Evolutionary conservation across 2,888 invertebrate genomes (phyloP).

Genomic region (Nymphalis c-album): DNA sequence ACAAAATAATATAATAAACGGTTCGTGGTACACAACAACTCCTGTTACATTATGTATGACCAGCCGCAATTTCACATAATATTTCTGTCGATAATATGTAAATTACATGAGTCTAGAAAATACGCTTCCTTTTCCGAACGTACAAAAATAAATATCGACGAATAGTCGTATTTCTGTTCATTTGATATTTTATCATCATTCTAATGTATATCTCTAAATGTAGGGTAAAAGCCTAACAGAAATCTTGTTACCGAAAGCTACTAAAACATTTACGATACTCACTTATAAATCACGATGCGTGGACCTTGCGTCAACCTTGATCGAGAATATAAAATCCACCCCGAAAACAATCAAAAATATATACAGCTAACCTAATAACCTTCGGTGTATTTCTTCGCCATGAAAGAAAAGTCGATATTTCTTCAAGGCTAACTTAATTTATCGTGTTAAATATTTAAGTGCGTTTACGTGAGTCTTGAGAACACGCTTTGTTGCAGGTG

Average conservation of each 20-base stretch:
- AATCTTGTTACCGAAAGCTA: conserved; percentile 14
- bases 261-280: conserved; percentile 22
- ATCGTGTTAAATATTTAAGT: neutral
- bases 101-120: conserved; percentile 5
- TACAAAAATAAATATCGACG: neutral
- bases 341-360: conserved; percentile 8
- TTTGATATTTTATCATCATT: neutral
- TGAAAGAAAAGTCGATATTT: neutral
- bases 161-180: neutral
- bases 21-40: no score
- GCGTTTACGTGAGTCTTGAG: neutral
- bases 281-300: conserved; percentile 18
- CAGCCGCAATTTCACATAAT: conserved; percentile 1
- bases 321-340: conserved; percentile 9
- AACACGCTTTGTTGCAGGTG: conserved; percentile 23
- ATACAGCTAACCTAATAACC: conserved; percentile 4
- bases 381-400: neutral
- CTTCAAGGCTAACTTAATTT: conserved; percentile 4
- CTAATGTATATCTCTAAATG: neutral
- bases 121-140: neutral
- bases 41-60: neutral
- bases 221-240: conserved; percentile 8
- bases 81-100: conserved; percentile 4
- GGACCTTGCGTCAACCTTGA: conserved; percentile 12
- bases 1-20: no score